Evolutionary conservation across 2,888 invertebrate genomes (phyloP).

Genomic region (Troides oblongomaculatus): DNA sequence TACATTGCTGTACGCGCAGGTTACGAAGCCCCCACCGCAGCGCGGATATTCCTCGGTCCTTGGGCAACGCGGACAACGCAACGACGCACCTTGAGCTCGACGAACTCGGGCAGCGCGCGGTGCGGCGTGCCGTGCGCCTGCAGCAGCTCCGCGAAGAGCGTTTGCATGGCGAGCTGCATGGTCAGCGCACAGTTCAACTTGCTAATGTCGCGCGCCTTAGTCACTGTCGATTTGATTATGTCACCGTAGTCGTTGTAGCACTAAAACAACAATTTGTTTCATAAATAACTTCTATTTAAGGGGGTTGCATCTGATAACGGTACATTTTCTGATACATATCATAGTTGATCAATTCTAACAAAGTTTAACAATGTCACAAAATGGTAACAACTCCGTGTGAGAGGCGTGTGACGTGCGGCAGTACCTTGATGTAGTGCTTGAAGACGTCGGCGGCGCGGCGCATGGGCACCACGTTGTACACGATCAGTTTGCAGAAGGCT

Average conservation of each 20-base stretch:
- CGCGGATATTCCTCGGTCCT: too few relatives aligned
- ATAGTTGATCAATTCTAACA: too few relatives aligned
- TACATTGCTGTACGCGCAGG: too few relatives aligned
- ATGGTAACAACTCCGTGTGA: too few relatives aligned
- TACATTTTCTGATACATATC: too few relatives aligned
- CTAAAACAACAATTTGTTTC: slow-evolving; percentile 54
- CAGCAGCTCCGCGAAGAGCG: slow-evolving; percentile 89
- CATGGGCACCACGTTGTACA: slow-evolving; percentile 97
- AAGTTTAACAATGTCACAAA: too few relatives aligned
- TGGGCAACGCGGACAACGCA: neutral
- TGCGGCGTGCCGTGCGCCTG: slow-evolving; percentile 67
- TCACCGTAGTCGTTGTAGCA: slow-evolving; percentile 99
- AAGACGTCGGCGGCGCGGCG: slow-evolving; percentile 96
- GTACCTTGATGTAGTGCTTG: slow-evolving; percentile 96
- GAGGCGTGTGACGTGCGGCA: too few relatives aligned
- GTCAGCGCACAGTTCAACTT: slow-evolving; percentile 97
- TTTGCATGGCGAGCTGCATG: slow-evolving; percentile 94
- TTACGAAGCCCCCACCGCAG: neutral
- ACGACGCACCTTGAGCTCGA: slow-evolving; percentile 88
- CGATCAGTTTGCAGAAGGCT: slow-evolving; percentile 97
- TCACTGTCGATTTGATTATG: slow-evolving; percentile 97
- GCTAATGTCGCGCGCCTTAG: slow-evolving; percentile 98
- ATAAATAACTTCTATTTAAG: too few relatives aligned
- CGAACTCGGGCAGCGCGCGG: slow-evolving; percentile 89
- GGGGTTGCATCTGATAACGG: too few relatives aligned